These are phyloP conservation scores for Kryptopterus vitreolus DNA, from an alignment of 2,797 vertebrate species.

Conservation along the genomic window DNA sequence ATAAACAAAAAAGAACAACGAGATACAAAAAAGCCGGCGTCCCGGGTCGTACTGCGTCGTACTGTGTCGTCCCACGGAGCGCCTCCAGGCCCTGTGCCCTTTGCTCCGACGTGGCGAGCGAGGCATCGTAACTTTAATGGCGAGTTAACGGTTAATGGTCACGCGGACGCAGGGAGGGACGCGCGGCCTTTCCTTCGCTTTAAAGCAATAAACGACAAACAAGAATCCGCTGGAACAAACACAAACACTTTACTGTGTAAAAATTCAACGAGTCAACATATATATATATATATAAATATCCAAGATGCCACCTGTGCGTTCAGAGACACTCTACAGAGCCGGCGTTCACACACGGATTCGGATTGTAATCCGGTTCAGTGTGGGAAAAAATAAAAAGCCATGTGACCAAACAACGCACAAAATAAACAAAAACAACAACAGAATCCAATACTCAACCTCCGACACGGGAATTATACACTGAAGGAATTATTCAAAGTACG, in stretches of 20 bases:
- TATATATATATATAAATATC: conserved; percentile 35
- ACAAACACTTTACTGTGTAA: conserved; percentile 73
- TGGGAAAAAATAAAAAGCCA: conserved; percentile 42
- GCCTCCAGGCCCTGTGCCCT: conserved; percentile 65
- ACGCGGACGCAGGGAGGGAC: conserved; percentile 47
- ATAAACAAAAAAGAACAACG: not conserved
- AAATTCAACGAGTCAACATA: conserved; percentile 58
- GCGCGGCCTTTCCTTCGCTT: conserved; percentile 5
- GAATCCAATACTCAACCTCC: conserved; percentile 10
- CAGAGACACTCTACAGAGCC: conserved; percentile 5
- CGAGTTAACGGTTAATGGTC: conserved; percentile 78
- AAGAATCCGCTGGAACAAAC: conserved; percentile 56
- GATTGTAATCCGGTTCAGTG: conserved; percentile 28
- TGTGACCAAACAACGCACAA: conserved; percentile 55
- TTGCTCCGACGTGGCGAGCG: conserved; percentile 66
- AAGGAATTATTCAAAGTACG: not conserved
- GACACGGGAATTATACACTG: conserved; percentile 3
- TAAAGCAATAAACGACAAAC: not conserved
- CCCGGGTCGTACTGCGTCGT: not conserved
- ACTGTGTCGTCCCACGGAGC: no score
- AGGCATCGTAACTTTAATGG: conserved; percentile 49
- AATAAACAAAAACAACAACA: conserved; percentile 24
- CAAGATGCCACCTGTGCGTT: conserved; percentile 22
- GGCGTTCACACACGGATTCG: conserved; percentile 39
- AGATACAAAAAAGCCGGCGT: conserved; percentile 8